Evolutionary conservation across 1,140 invertebrate species (phyloP).

Genomic region (Calycopis cecrops): DNA sequence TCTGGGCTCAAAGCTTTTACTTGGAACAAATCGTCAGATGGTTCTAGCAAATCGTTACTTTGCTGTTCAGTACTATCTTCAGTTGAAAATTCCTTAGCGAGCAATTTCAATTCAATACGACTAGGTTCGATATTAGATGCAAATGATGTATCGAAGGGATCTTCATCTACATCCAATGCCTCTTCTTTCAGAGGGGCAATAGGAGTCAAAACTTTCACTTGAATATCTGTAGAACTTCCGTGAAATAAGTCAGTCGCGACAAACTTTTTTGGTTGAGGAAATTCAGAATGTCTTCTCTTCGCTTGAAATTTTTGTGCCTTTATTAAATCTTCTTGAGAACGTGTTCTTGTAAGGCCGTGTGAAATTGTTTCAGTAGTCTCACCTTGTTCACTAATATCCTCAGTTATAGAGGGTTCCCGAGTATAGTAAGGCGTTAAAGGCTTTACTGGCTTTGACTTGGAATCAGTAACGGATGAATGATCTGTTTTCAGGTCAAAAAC

Average conservation of each 20-base stretch:
- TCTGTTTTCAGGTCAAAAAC: constrained; percentile 78
- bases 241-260: constrained; percentile 76
- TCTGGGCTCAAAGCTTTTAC: constrained; percentile 81
- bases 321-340: constrained; percentile 77
- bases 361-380: constrained; percentile 76
- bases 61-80: constrained; percentile 49
- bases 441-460: constrained; percentile 71
- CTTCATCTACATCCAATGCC: constrained; percentile 70
- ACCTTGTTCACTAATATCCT: constrained; percentile 67
- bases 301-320: constrained; percentile 54
- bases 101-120: constrained; percentile 83
- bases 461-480: constrained; percentile 41
- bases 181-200: constrained; percentile 53
- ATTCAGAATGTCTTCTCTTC: constrained; percentile 67
- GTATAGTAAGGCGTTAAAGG: constrained; percentile 88
- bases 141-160: constrained; percentile 91
- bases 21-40: constrained; percentile 79
- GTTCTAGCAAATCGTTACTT: constrained; percentile 71
- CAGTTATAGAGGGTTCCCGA: constrained; percentile 75
- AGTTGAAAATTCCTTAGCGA: constrained; percentile 81
- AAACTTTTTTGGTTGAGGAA: constrained; percentile 38
- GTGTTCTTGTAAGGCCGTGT: constrained; percentile 63
- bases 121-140: constrained; percentile 80
- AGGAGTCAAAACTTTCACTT: constrained; percentile 78
- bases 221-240: constrained; percentile 75